A percentile compares a stretch with the other conserved stretches of the same genome.
phyloP scores from a whole-genome alignment of 2,797 vertebrate species.

The Spondyliosoma cantharus region DNA sequence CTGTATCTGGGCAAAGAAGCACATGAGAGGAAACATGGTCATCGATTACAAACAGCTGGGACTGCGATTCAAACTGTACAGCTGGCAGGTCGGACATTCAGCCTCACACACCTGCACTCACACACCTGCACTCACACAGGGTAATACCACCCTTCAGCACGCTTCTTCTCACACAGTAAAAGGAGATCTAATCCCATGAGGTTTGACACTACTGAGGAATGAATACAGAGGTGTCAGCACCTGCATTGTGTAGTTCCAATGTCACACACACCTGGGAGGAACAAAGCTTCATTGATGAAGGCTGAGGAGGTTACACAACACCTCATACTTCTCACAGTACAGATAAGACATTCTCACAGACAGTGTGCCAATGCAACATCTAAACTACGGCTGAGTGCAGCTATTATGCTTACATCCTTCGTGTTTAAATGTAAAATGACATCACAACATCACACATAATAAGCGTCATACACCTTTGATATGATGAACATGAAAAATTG shows the following conservation, averaged over 20 bases:
- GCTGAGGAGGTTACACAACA: slow-evolving; percentile 42
- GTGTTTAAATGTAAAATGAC: background rate
- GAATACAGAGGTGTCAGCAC: slow-evolving; percentile 23
- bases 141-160: background rate
- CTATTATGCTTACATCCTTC: background rate
- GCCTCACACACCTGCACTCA: background rate
- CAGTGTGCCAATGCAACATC: background rate
- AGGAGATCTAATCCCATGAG: background rate
- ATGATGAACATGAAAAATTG: background rate
- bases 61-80: slow-evolving; percentile 87
- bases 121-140: background rate
- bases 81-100: slow-evolving; percentile 88
- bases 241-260: slow-evolving; percentile 28
- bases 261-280: slow-evolving; percentile 53
- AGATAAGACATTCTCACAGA: slow-evolving; percentile 37
- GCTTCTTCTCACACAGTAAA: background rate
- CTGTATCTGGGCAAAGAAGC: slow-evolving; percentile 86
- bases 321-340: slow-evolving; percentile 36
- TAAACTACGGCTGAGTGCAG: background rate
- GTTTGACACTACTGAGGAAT: slow-evolving; percentile 8
- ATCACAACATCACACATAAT: background rate
- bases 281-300: slow-evolving; percentile 70
- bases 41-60: slow-evolving; percentile 95
- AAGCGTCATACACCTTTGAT: background rate
- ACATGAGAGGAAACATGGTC: slow-evolving; percentile 86